Conservation (phyloP, 2,113 vertebrate species). For the Microtus pennsylvanicus region DNA sequence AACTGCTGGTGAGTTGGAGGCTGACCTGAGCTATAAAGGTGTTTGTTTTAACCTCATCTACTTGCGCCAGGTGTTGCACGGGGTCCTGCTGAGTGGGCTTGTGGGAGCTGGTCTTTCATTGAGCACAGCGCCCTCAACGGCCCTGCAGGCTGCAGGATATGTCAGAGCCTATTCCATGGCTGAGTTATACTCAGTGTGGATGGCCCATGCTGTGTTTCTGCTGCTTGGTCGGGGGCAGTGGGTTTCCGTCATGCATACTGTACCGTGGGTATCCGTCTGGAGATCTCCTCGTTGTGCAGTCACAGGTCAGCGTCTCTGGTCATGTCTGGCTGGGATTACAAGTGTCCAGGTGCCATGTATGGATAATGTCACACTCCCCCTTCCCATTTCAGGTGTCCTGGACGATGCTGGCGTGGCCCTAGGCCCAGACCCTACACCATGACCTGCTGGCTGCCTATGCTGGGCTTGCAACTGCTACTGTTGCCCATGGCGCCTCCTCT, state of each 20-base stretch:
- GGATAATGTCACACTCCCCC: accelerated
- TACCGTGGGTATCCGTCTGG: background rate
- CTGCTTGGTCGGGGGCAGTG: accelerated
- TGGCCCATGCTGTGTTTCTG: accelerated
- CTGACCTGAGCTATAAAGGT: background rate
- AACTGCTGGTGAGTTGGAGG: background rate
- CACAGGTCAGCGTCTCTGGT: background rate
- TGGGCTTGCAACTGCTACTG: conserved; percentile 88
- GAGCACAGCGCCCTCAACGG: background rate
- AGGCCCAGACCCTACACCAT: conserved; percentile 86
- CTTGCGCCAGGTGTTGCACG: accelerated
- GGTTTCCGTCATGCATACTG: accelerated
- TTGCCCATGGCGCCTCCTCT: conserved; percentile 64
- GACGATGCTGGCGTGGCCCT: conserved; percentile 87
- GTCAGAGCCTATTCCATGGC: accelerated
- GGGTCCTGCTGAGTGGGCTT: background rate
- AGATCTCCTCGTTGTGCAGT: background rate
- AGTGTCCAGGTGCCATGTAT: background rate
- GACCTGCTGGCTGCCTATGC: conserved; percentile 87
- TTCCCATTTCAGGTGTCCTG: conserved; percentile 85
- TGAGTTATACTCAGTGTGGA: accelerated
- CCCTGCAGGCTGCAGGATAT: accelerated
- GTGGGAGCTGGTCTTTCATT: background rate
- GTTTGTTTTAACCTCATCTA: background rate
- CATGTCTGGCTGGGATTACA: background rate